These are phyloP conservation scores for Indri indri DNA, from an alignment of 2,113 vertebrate genomes.

Conservation along the genomic window DNA sequence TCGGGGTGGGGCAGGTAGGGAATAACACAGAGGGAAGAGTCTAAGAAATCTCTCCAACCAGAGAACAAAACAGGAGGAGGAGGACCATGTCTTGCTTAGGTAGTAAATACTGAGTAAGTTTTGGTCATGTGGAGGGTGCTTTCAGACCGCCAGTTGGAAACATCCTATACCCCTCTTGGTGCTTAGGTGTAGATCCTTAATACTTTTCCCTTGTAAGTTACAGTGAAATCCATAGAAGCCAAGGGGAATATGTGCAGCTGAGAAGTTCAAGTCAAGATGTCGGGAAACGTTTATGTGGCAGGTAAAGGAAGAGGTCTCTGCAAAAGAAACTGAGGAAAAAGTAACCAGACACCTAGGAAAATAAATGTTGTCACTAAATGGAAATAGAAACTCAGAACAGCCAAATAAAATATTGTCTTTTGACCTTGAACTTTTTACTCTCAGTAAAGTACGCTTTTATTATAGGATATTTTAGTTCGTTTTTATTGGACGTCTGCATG, in stretches of 20 bases:
- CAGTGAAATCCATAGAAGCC: background rate
- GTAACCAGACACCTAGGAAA: background rate
- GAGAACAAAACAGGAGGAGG: background rate
- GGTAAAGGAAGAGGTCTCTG: background rate
- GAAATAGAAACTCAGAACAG: background rate
- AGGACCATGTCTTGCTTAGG: background rate
- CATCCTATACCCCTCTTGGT: background rate
- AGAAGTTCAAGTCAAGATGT: background rate
- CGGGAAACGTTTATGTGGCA: background rate
- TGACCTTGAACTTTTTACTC: constrained; percentile 27
- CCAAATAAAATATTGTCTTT: constrained; percentile 6
- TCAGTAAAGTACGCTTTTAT: background rate
- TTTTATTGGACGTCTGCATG: constrained; percentile 39
- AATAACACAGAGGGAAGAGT: background rate
- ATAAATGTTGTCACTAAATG: background rate
- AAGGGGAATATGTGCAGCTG: background rate
- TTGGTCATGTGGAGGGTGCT: background rate
- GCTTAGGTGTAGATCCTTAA: background rate
- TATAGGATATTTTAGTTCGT: background rate
- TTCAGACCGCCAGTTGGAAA: background rate
- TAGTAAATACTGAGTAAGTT: background rate
- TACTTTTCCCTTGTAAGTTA: background rate
- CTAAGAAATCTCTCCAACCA: background rate
- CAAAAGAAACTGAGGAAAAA: background rate
- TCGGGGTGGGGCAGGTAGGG: background rate